Percentiles rank a stretch among this genome's conserved stretches.
These are phyloP conservation scores for Gulo gulo DNA, from an alignment of 2,113 vertebrate species.

Conservation along the genomic window DNA sequence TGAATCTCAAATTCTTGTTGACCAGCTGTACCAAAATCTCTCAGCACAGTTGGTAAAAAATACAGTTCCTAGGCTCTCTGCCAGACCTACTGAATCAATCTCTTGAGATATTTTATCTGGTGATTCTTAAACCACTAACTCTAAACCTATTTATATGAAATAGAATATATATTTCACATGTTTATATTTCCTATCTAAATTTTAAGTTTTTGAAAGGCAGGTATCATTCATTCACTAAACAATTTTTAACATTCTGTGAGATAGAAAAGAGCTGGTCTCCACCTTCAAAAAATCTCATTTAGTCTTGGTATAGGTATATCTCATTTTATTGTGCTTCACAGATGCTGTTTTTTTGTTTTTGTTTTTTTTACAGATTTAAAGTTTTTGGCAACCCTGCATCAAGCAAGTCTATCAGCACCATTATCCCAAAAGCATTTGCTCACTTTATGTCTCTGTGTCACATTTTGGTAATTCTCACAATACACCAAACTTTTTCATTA, in stretches of 20 bases:
- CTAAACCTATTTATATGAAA: neutral
- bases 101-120: neutral
- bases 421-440: neutral
- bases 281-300: neutral
- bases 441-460: neutral
- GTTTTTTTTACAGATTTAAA: neutral
- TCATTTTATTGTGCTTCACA: neutral
- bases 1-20: neutral
- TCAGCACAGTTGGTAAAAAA: neutral
- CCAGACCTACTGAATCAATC: neutral
- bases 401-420: neutral
- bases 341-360: neutral
- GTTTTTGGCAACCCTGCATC: neutral
- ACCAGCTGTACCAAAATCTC: neutral
- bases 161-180: neutral
- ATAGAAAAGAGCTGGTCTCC: neutral
- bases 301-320: neutral
- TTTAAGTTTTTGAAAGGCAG: neutral
- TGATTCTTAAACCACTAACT: neutral
- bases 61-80: neutral
- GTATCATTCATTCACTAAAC: neutral
- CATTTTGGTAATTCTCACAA: neutral
- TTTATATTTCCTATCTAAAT: neutral
- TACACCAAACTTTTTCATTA: neutral
- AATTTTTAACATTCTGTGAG: neutral